Evolutionary conservation across 2,888 invertebrate genomes (phyloP), one percentile per base, ranked within the genome.

Genomic region (Tenthredo mesomela): DNA sequence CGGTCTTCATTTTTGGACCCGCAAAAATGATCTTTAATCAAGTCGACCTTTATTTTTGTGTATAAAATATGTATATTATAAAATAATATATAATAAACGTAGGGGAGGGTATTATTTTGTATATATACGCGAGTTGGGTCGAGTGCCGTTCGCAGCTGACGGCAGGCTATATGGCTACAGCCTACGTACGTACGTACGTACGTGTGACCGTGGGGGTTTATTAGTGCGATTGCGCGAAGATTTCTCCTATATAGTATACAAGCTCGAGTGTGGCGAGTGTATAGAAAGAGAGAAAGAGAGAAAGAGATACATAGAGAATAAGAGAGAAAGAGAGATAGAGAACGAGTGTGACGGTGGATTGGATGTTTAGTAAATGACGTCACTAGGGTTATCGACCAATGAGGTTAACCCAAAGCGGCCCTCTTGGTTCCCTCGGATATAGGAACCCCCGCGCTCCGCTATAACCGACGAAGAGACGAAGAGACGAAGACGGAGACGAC

Each of bases 321-420:
- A 33, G 21, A 33, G 65, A 58, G 82, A 21, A 9, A 15, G 40
- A 37, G 15, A 58, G 29, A 67, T 18, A n/a, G 82, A 21, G 18
- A 15, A 29, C 1, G 21, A 1, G 15, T 21, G 7, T 12, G 61
- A 18, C 21, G 61, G 37, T 40, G 65, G 87, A 91, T 90, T 91
- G 91, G 90, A 84, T 82, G 84, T 37, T 21, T 40, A 83, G 40
- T 82, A 75, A 84, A 88, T 91, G 91, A 93, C 93, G 92, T 92
- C 89, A 91, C 87, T 88, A 71, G 86, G 73, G 70, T 86, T 89
- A 89, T 90, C 89, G 89, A 89, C 92, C 92, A 92, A 93, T 93
- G 88, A 87, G 86, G 71, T 73, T 73, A 43, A 43, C 71, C 43
- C 71, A 21, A 73, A 43, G 43, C 40, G 71, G 70, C n/a, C 29